Evolutionary conservation across 35 echinoderm and acorn worm genomes (phyloP).

Genomic region (Acanthaster planci): DNA sequence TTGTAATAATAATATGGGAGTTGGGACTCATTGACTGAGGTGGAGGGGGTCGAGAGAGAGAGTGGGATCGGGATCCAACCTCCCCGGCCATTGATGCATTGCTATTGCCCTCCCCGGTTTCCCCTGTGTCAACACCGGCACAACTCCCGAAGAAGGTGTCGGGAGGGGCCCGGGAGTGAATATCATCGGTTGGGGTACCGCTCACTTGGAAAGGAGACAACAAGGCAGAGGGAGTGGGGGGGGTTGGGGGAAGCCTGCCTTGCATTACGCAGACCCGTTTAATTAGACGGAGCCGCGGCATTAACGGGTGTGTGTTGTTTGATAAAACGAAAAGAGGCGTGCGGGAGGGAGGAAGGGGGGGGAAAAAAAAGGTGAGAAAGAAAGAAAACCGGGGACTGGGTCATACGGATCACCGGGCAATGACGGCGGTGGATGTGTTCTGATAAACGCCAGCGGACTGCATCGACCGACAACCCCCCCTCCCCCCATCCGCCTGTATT

Average conservation of each 20-base stretch:
- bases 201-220: no score
- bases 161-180: background rate
- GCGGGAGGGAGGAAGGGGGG: no score
- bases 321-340: background rate
- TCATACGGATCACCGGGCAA: constrained; percentile 8
- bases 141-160: background rate
- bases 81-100: background rate
- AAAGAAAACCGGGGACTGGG: background rate
- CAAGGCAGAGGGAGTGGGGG: no score
- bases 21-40: constrained; percentile 4
- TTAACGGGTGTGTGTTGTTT: constrained; percentile 23
- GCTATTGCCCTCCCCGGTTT: constrained; percentile 5
- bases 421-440: constrained; percentile 8
- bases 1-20: constrained; percentile 16
- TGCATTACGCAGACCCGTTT: background rate
- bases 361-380: no score
- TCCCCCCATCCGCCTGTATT: background rate
- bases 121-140: constrained; percentile 15
- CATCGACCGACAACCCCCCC: background rate
- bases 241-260: no score
- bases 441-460: background rate
- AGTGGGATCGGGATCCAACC: no score
- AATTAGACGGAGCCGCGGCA: constrained; percentile 7
- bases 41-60: background rate
- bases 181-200: background rate